phyloP scores from a whole-genome alignment of 2,888 invertebrate genomes.

The Drosophila buzzatii region DNA sequence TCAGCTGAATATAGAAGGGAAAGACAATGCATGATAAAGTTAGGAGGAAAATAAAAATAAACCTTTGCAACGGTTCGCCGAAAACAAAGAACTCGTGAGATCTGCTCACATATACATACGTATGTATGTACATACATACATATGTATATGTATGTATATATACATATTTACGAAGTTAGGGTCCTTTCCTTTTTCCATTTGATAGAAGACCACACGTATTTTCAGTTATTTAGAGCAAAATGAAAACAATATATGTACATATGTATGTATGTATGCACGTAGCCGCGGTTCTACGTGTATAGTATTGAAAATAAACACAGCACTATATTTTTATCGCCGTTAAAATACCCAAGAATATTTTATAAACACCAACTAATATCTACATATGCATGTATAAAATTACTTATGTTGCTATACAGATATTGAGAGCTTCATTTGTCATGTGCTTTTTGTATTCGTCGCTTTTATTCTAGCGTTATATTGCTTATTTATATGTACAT shows the following conservation, averaged over 20 bases:
- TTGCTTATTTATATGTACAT: conserved; percentile 4
- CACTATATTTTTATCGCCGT: conserved; percentile 65
- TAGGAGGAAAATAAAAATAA: conserved; percentile 41
- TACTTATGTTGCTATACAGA: conserved; percentile 33
- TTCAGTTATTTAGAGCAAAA: conserved; percentile 6
- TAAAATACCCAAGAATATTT: conserved; percentile 31
- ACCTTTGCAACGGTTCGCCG: conserved; percentile 17
- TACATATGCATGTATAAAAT: conserved; percentile 14
- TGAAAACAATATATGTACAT: conserved; percentile 4
- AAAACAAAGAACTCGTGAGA: conserved; percentile 31
- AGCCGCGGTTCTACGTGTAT: conserved; percentile 17
- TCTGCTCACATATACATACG: background rate
- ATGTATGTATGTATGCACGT: background rate
- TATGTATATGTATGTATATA: background rate
- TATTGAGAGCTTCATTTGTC: conserved; percentile 17
- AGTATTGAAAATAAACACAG: conserved; percentile 44
- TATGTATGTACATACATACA: background rate
- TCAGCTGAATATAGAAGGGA: conserved; percentile 9
- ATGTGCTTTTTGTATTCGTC: conserved; percentile 14
- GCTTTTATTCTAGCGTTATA: conserved; percentile 9
- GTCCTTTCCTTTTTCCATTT: conserved; percentile 11
- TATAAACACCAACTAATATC: conserved; percentile 15
- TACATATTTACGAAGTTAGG: background rate
- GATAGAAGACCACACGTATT: conserved; percentile 1
- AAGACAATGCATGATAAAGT: conserved; percentile 31